A percentile compares a stretch with the other conserved stretches of the same genome.
These are phyloP conservation scores for Halcyon smyrnensis DNA, from an alignment of 2,797 vertebrate genomes.

Conservation along the genomic window DNA sequence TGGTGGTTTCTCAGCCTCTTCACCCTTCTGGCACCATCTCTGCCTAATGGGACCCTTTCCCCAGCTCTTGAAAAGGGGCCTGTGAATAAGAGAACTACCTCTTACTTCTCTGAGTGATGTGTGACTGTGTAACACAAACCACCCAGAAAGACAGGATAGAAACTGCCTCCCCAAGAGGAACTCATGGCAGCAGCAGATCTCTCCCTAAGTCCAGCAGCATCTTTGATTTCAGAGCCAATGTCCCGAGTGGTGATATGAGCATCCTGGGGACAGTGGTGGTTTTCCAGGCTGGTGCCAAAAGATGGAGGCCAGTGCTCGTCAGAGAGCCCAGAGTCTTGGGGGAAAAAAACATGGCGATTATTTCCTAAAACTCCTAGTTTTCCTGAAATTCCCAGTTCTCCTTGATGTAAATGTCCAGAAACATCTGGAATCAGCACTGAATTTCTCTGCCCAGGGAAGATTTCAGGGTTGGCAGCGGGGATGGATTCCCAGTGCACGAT, in stretches of 20 bases:
- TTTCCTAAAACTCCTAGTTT: background rate
- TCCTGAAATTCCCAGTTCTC: background rate
- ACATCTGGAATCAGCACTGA: background rate
- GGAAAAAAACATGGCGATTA: background rate
- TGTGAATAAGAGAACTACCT: background rate
- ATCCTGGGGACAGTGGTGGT: fast-evolving
- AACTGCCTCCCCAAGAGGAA: background rate
- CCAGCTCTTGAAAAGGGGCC: background rate
- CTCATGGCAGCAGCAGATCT: background rate
- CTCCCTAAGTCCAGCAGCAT: background rate
- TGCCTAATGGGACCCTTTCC: background rate
- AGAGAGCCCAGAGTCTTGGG: background rate
- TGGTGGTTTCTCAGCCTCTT: background rate
- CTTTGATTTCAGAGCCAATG: background rate
- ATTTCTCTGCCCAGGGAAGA: background rate
- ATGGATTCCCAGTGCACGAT: background rate
- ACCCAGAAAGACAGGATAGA: background rate
- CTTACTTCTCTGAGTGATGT: background rate
- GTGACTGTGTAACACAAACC: background rate
- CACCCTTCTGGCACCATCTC: background rate
- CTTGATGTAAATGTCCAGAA: background rate
- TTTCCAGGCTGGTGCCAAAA: background rate
- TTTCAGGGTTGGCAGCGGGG: background rate
- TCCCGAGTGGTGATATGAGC: background rate
- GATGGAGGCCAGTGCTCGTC: background rate